Percentiles rank a stretch among this genome's conserved stretches.
phyloP scores from a whole-genome alignment of 1,140 invertebrate genomes.

The Pygmarrhopalites habei region DNA sequence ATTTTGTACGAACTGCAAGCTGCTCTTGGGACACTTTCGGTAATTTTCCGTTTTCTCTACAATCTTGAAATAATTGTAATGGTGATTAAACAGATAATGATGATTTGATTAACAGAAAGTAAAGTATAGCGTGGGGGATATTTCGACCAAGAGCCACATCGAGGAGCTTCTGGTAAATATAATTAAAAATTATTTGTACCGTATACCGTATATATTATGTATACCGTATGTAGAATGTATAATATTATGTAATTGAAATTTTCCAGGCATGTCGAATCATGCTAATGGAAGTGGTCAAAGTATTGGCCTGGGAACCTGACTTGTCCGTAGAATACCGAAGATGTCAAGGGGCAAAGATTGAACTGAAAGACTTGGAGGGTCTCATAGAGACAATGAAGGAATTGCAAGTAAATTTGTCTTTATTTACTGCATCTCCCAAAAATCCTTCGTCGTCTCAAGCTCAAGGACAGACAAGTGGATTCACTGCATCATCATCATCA shows the following conservation, averaged over 20 bases:
- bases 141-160: constrained; percentile 25
- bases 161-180: constrained; percentile 32
- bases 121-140: constrained; percentile 24
- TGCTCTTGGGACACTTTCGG: constrained; percentile 43
- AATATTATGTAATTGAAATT: no score
- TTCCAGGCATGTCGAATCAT: no score
- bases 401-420: background rate
- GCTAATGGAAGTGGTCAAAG: constrained; percentile 27
- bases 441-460: background rate
- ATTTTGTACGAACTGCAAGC: constrained; percentile 58
- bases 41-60: no score
- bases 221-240: background rate
- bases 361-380: constrained; percentile 18
- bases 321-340: constrained; percentile 28
- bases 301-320: constrained; percentile 30
- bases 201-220: background rate
- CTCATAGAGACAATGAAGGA: background rate
- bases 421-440: background rate
- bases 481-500: no score
- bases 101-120: no score
- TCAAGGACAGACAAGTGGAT: no score
- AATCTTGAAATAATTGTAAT: no score
- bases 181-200: background rate
- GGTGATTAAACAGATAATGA: no score
- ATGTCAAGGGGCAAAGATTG: constrained; percentile 27